Conservation (phyloP, 2,113 vertebrate species). For the Conger conger region DNA sequence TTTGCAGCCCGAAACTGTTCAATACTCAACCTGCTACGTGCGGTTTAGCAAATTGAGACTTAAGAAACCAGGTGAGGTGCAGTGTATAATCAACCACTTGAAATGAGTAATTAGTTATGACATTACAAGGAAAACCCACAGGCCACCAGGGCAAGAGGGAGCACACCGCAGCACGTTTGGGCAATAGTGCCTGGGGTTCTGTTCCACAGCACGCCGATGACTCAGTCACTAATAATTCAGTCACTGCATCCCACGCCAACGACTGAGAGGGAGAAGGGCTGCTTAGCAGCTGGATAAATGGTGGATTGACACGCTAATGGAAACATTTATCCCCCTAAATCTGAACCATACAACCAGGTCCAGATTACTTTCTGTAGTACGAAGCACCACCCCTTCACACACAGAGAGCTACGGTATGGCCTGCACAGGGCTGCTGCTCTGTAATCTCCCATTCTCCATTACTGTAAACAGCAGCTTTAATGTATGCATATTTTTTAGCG, state of each 20-base stretch:
- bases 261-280: background rate
- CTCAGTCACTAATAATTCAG: background rate
- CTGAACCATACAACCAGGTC: background rate
- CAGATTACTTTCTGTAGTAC: background rate
- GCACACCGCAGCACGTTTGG: background rate
- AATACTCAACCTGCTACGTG: no score
- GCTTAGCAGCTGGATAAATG: background rate
- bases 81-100: no score
- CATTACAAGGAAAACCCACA: no score
- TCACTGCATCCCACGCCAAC: background rate
- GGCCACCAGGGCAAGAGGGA: background rate
- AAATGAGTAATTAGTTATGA: no score
- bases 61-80: no score
- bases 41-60: no score
- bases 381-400: background rate
- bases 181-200: background rate
- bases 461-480: background rate
- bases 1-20: no score
- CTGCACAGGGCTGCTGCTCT: background rate
- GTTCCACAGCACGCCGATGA: background rate
- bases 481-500: background rate
- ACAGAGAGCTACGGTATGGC: background rate
- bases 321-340: background rate
- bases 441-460: background rate
- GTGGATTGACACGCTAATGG: background rate